Percentiles rank a stretch among this genome's conserved stretches.
These are phyloP conservation scores for Danio rerio DNA, from an alignment of 2,113 vertebrate genomes.

Conservation along the genomic window GRCz12tu NC_133189.1:7785501-7786000, in stretches of 20 bases:
- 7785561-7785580: slow-evolving; percentile 92
- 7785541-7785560: slow-evolving; percentile 90
- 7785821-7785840: not conserved
- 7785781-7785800: not conserved
- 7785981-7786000: slow-evolving; percentile 43
- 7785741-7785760: slow-evolving; percentile 5
- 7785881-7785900: slow-evolving; percentile 49
- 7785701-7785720: slow-evolving; percentile 1
- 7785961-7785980: slow-evolving; percentile 20
- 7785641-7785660: slow-evolving; percentile 93
- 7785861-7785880: slow-evolving; percentile 8
- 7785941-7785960: not conserved
- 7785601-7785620: slow-evolving; percentile 93
- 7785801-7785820: slow-evolving; percentile 13
- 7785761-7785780: not conserved
- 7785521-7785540: slow-evolving; percentile 86
- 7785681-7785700: not conserved
- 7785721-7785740: not conserved
- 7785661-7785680: slow-evolving; percentile 11
- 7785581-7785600: slow-evolving; percentile 88
- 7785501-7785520: slow-evolving; percentile 84
- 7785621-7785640: slow-evolving; percentile 87
- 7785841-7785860: slow-evolving; percentile 24
- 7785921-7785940: slow-evolving; percentile 12
- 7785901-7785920: slow-evolving; percentile 33